Evolutionary conservation across 1,140 invertebrate species (phyloP).

Genomic region (Lasioglossum albipes): DNA sequence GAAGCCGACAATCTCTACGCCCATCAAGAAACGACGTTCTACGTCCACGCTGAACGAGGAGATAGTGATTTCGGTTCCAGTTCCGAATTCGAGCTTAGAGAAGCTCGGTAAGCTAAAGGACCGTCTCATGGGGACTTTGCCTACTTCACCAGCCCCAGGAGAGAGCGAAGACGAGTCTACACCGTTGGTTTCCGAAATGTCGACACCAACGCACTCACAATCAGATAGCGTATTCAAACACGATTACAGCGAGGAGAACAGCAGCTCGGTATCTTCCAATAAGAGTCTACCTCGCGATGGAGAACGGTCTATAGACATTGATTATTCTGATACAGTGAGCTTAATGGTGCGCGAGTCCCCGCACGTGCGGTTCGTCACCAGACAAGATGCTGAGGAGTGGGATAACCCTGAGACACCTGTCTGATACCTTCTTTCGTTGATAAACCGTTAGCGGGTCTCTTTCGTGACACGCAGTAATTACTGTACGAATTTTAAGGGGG

Average conservation of each 20-base stretch:
- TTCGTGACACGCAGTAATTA: not conserved
- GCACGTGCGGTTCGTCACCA: constrained; percentile 43
- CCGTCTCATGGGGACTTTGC: constrained; percentile 73
- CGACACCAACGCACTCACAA: constrained; percentile 73
- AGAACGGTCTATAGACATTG: constrained; percentile 54
- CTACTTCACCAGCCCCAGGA: constrained; percentile 63
- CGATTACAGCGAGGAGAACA: constrained; percentile 60
- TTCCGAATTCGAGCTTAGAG: constrained; percentile 66
- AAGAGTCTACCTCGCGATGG: constrained; percentile 62
- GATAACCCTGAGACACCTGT: constrained; percentile 78
- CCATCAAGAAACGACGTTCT: constrained; percentile 39
- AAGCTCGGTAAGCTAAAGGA: constrained; percentile 77
- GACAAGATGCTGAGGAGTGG: constrained; percentile 70
- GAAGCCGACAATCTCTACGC: constrained; percentile 34
- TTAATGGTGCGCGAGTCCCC: constrained; percentile 63
- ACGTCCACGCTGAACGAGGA: constrained; percentile 58
- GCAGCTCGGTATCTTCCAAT: constrained; percentile 62
- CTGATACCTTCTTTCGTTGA: constrained; percentile 48
- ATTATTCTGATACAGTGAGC: constrained; percentile 60
- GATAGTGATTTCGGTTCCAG: constrained; percentile 53
- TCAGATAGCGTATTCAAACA: constrained; percentile 61
- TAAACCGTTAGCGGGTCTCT: not conserved
- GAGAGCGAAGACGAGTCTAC: constrained; percentile 84
- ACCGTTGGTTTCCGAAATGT: constrained; percentile 81
- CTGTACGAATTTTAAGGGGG: too few species aligned